These are phyloP conservation scores for Hyles vespertilio DNA, from an alignment of 1,140 invertebrate species.

Conservation along the genomic window DNA sequence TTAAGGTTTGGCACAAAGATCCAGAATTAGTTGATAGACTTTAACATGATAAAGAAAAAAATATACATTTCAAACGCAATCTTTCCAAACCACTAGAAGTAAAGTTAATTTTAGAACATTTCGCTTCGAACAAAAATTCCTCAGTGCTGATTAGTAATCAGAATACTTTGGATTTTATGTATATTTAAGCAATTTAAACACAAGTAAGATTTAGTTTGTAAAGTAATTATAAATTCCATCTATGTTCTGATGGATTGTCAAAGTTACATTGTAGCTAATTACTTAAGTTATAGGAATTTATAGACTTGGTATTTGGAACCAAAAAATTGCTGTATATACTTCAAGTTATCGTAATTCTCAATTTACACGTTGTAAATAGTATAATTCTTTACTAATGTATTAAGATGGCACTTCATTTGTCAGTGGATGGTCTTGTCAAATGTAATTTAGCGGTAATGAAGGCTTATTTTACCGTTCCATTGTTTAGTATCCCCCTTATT, in stretches of 20 bases:
- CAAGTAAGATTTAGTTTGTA: constrained; percentile 6
- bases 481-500: no score
- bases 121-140: no score
- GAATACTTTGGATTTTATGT: no score
- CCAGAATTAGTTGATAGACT: no score
- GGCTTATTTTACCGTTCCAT: no score
- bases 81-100: no score
- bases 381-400: neutral
- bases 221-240: constrained; percentile 6
- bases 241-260: constrained; percentile 3
- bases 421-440: no score
- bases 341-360: constrained; percentile 7
- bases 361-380: constrained; percentile 16
- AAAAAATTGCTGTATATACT: constrained; percentile 18
- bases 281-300: constrained; percentile 17
- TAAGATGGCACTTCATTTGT: no score
- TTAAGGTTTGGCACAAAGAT: no score
- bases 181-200: neutral
- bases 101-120: no score
- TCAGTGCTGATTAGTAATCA: constrained; percentile 1
- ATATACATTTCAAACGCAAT: neutral
- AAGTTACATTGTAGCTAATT: constrained; percentile 3
- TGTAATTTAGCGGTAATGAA: no score
- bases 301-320: constrained; percentile 21
- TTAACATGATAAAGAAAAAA: neutral